phyloP scores from a whole-genome alignment of 2,797 vertebrate genomes.

The Chaenodraco wilsoni region DNA sequence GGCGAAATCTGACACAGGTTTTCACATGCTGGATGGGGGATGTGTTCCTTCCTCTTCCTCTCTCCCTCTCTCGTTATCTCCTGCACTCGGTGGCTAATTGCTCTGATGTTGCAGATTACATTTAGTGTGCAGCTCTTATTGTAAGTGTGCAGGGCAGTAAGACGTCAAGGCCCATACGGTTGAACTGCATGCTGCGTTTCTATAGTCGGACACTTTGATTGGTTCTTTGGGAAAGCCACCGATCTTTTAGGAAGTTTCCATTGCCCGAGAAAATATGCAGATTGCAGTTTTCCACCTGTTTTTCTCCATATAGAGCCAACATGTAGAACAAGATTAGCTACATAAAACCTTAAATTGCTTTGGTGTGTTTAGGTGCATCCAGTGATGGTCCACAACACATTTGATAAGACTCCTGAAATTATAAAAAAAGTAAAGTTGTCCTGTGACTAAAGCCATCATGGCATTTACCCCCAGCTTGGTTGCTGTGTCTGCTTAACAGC shows the following conservation, averaged over 20 bases:
- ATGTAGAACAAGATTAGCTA: too few relatives aligned
- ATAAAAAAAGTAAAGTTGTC: neutral
- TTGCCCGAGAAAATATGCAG: neutral
- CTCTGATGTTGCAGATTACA: conserved; percentile 66
- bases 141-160: conserved; percentile 36
- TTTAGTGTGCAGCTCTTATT: conserved; percentile 49
- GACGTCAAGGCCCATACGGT: conserved; percentile 28
- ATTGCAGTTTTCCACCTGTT: neutral
- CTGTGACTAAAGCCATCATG: neutral
- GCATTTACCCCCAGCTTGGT: neutral
- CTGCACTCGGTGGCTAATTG: conserved; percentile 71
- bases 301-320: neutral
- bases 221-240: neutral
- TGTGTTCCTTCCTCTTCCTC: conserved; percentile 44
- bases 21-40: conserved; percentile 76
- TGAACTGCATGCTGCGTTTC: conserved; percentile 5
- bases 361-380: too few relatives aligned
- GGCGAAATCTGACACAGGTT: conserved; percentile 80
- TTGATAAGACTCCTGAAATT: neutral
- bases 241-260: neutral
- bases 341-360: neutral
- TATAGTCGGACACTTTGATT: neutral
- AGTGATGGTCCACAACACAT: neutral
- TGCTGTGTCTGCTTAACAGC: neutral
- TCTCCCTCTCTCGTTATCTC: conserved; percentile 59